Conservation (phyloP, 2,888 invertebrate species). For the Drosophila lacicola region DNA sequence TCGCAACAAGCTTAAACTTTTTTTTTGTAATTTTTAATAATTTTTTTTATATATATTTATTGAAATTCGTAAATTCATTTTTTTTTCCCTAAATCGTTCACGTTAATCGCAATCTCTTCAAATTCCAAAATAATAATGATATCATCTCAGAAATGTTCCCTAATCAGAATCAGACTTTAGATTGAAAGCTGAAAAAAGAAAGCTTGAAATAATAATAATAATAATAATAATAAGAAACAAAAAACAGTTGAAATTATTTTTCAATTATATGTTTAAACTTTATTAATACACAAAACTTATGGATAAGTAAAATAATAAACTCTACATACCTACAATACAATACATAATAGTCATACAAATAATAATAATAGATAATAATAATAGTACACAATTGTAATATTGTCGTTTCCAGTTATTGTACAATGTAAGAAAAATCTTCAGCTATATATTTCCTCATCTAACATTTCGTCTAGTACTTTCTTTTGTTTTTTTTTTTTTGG, state of each 20-base stretch:
- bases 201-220: conserved; percentile 2
- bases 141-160: conserved; percentile 47
- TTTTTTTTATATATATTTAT: not conserved
- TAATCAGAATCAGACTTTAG: conserved; percentile 75
- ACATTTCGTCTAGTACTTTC: conserved; percentile 23
- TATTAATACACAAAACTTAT: conserved; percentile 84
- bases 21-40: not conserved
- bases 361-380: conserved; percentile 80
- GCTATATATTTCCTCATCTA: conserved; percentile 28
- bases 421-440: conserved; percentile 67
- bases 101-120: conserved; percentile 19
- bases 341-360: conserved; percentile 81
- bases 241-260: conserved; percentile 51
- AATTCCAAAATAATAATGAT: conserved; percentile 26
- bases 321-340: conserved; percentile 84
- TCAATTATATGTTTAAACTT: conserved; percentile 79
- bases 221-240: conserved; percentile 31
- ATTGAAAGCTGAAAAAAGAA: conserved; percentile 16
- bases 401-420: conserved; percentile 80
- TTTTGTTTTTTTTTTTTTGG: conserved; percentile 22
- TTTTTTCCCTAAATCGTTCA: conserved; percentile 44
- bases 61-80: conserved; percentile 5
- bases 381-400: conserved; percentile 80
- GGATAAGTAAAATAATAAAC: conserved; percentile 78
- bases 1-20: not conserved